Conservation (phyloP, 2,888 invertebrate species). For the Hanleya hanleyi region DNA sequence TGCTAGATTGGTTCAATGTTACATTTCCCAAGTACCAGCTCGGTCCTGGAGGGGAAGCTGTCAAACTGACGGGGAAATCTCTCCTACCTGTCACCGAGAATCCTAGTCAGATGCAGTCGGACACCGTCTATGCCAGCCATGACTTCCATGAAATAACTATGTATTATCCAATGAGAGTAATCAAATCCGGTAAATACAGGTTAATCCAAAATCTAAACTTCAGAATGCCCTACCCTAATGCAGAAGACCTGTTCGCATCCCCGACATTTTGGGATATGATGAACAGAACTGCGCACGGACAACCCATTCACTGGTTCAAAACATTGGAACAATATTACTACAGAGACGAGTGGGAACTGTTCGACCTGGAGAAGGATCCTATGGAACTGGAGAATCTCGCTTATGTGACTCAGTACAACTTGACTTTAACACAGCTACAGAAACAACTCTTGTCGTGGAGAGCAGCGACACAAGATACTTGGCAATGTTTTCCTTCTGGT, state of each 20-base stretch:
- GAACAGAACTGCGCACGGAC: constrained; percentile 82
- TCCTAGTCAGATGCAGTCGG: constrained; percentile 14
- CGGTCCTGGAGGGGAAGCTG: constrained; percentile 47
- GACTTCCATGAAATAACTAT: constrained; percentile 93
- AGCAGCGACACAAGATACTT: constrained; percentile 85
- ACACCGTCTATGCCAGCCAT: constrained; percentile 84
- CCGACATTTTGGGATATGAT: constrained; percentile 91
- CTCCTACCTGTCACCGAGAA: constrained; percentile 81
- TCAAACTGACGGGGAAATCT: constrained; percentile 80
- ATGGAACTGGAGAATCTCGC: constrained; percentile 84
- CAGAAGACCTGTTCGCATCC: constrained; percentile 91
- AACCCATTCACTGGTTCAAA: constrained; percentile 87
- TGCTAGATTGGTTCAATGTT: constrained; percentile 86
- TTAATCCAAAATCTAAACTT: constrained; percentile 93
- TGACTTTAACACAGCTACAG: constrained; percentile 76
- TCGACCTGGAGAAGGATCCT: constrained; percentile 85
- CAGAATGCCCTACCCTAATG: constrained; percentile 90
- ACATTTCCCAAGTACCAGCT: constrained; percentile 69
- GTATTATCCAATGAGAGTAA: constrained; percentile 93
- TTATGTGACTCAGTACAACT: constrained; percentile 67
- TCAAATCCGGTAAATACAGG: constrained; percentile 85
- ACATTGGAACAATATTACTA: constrained; percentile 84
- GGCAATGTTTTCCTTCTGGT: constrained; percentile 88
- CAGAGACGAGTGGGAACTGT: constrained; percentile 91
- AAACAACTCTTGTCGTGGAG: constrained; percentile 82